Conservation (phyloP, 2,113 vertebrate species). For the Mustela lutreola region DNA sequence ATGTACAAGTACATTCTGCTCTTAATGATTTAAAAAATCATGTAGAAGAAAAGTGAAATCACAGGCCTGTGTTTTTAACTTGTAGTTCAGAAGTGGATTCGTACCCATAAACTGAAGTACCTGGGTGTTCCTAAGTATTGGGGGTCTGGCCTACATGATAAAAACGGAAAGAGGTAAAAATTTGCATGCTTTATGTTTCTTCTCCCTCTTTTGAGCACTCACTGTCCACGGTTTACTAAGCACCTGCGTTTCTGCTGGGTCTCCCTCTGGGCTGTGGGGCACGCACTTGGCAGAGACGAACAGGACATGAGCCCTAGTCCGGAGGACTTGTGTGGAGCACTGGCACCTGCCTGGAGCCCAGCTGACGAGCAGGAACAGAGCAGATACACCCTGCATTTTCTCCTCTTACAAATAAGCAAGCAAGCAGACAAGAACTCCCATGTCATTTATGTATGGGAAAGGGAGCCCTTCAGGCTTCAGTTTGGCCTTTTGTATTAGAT, state of each 20-base stretch:
- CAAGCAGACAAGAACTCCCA: too few relatives aligned
- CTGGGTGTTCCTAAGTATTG: constrained; percentile 96
- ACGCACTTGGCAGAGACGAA: fast-evolving
- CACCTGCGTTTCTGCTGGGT: neutral
- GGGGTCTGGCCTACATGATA: constrained; percentile 96
- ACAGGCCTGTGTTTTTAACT: constrained; percentile 82
- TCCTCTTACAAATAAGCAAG: neutral
- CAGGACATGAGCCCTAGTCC: fast-evolving
- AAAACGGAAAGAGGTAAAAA: constrained; percentile 93
- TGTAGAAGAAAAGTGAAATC: constrained; percentile 43
- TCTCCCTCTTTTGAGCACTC: neutral
- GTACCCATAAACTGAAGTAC: constrained; percentile 92
- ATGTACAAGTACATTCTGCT: neutral
- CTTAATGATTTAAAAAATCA: neutral
- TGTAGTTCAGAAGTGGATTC: constrained; percentile 95
- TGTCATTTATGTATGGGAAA: neutral
- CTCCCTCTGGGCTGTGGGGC: neutral
- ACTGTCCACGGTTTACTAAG: neutral
- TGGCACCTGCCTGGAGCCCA: neutral
- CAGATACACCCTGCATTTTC: neutral
- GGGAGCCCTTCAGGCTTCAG: neutral
- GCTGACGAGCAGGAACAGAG: neutral
- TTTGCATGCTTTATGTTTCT: neutral
- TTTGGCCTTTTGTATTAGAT: neutral
- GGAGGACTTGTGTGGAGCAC: neutral